Base-by-base conservation (phyloP, 2,888 invertebrate species). In the Lepetodrilus schrolli region DNA sequence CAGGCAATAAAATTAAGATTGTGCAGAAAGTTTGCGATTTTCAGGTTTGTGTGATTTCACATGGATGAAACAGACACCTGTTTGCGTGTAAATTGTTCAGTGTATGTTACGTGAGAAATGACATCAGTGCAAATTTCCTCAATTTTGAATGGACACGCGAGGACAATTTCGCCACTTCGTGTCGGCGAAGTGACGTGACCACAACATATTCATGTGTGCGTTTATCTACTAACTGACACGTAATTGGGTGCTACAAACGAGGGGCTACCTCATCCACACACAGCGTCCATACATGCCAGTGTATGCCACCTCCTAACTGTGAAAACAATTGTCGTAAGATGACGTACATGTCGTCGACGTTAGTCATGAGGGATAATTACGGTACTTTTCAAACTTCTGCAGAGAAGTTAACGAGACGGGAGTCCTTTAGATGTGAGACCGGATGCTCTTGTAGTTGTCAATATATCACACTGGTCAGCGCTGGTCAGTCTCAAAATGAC, bases 61-160 rank as follows among this genome's bases (percentile, higher is more conserved):
- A 26, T 26, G 58, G 58, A 58, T 58, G 58, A 58, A 58, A 58
- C 26, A 26, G 5, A 58, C 58, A 58, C 58, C 58, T 58, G 58
- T 58, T 30, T 34, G 30, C 30, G 10, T 26, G 58, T 34, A 58
- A 34, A 58, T 58, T 30, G 58, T 2, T 34, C 13, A 17, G 26
- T 58, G 34, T 58, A 17, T 10, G 34, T 58, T 23, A 58, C 58
- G 58, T 58, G 58, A 30, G 26, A 58, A 58, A 30, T 58, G 58
- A 30, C 30, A 30, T 23, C 13, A 34, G 58, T 58, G 58, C 17
- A 58, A 58, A 58, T 58, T 23, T 30, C 58, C 26, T 17, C 43
- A 13, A 17, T 4, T 43, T 43, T 43, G 43, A 17, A 43, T 8
- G 43, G 43, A 21, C n/a, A 23, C 34, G 58, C 30, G 30, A 58